Percentiles rank a stretch among this genome's conserved stretches.
Evolutionary conservation across 2,797 vertebrate genomes (phyloP).

Genomic region (Psittacula echo): DNA sequence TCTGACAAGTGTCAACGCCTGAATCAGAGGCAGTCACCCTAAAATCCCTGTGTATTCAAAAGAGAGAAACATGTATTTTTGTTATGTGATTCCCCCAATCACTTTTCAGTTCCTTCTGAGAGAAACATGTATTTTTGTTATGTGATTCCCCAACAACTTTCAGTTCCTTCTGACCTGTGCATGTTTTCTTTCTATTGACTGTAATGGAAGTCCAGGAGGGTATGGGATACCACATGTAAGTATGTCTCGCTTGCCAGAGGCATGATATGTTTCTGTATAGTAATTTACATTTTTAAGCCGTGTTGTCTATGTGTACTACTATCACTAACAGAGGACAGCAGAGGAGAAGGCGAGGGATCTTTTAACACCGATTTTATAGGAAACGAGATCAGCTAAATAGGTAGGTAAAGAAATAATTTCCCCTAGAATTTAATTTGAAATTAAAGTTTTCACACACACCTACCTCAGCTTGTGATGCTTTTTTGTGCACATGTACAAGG

Average conservation of each 20-base stretch:
- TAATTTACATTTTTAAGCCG: not conserved
- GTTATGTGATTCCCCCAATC: fast-evolving
- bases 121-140: not conserved
- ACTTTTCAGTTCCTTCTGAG: not conserved
- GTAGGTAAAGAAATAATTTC: not conserved
- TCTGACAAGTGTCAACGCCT: no score
- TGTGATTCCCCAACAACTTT: not conserved
- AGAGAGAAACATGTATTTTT: not conserved
- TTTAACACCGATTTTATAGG: not conserved
- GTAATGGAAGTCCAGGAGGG: not conserved
- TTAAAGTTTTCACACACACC: not conserved
- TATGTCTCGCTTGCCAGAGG: not conserved
- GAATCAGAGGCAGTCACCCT: not conserved
- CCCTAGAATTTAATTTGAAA: not conserved
- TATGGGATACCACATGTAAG: not conserved
- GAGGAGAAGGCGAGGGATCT: not conserved
- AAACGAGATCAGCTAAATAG: not conserved
- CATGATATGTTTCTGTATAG: not conserved
- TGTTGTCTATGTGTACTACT: not conserved
- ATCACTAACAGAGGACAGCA: fast-evolving
- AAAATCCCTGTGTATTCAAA: not conserved
- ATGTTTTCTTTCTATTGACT: not conserved
- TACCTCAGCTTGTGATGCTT: not conserved
- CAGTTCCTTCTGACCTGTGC: not conserved
- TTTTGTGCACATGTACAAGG: not conserved